Base-by-base conservation (phyloP, 2,113 vertebrate genomes). In the Scytalopus superciliaris region DNA sequence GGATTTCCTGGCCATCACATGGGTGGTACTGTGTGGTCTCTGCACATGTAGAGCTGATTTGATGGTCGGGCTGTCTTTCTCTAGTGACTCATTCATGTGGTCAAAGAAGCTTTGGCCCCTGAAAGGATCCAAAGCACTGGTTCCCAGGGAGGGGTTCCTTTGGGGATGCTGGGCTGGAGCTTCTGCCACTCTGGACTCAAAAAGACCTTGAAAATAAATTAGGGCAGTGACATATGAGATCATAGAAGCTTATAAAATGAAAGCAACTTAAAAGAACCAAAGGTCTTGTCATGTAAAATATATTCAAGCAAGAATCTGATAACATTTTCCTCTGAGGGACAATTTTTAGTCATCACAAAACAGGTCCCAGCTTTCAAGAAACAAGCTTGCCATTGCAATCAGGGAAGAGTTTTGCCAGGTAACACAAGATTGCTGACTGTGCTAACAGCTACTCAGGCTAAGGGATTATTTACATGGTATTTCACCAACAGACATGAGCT, bases 11-110 rank as follows among this genome's bases (percentile, higher is more conserved):
- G 90, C 16, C 83, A 76, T 81, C 39, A 47, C 24, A 4, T 1
- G 50, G 52, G 82, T 75, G 62, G 76, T 14, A 1, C 94, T 91
- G 44, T 10, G 90, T 31, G 84, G 87, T 66, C 95, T 96, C 64
- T 59, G 84, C 25, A 77, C 60, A 45, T 0, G 2, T 3, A 97
- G 57, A 37, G 89, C 93, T 67, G 97, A 94, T 30, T 66, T 84
- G 53, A 97, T 96, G 67, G 52, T 72, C 80, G 89, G 83, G 59
- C 88, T 93, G 83, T 98, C 97, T 50, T 88, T 90, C 88, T 96
- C 93, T 56, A 97, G 69, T 1, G 95, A 97, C 5, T 75, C 70
- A 93, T 96, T 89, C 52, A 97, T 87, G 55, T 5, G 55, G 27
- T 84, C 60, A 86, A 97, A 93, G 42, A 93, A 93, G 31, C 63